Conservation (phyloP, 2,797 vertebrate species). For the Sphaeramia orbicularis region DNA sequence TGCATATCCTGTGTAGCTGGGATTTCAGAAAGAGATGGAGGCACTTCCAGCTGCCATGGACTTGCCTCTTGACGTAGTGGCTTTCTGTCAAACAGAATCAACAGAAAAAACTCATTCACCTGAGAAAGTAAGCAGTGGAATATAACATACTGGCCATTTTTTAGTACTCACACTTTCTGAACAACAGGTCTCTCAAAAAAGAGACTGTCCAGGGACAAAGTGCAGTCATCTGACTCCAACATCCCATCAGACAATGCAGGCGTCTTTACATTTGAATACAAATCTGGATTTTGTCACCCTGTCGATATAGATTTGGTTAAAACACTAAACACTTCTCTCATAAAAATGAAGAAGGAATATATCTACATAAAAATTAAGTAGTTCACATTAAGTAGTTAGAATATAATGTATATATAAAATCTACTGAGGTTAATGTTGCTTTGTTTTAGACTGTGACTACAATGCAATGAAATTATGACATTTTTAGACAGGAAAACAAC, state of each 20-base stretch:
- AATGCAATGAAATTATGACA: not conserved
- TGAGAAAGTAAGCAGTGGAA: not conserved
- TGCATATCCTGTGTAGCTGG: conserved; percentile 88
- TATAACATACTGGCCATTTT: not conserved
- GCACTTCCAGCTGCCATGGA: conserved; percentile 84
- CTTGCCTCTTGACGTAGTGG: conserved; percentile 79
- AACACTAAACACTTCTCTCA: not conserved
- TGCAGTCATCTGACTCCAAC: conserved; percentile 81
- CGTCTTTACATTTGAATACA: conserved; percentile 25
- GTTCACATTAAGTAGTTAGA: not conserved
- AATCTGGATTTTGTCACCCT: conserved; percentile 2
- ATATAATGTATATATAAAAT: no score
- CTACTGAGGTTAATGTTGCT: not conserved
- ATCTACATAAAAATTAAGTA: no score
- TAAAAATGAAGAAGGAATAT: not conserved
- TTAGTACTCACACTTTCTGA: conserved; percentile 87
- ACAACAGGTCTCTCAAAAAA: conserved; percentile 89
- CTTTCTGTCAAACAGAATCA: conserved; percentile 76
- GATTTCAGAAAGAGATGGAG: conserved; percentile 88
- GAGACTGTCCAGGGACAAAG: conserved; percentile 86
- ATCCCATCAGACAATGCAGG: conserved; percentile 74
- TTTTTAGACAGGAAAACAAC: not conserved
- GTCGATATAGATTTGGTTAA: not conserved
- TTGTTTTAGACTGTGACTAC: not conserved
- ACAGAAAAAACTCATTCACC: conserved; percentile 13